Base-by-base conservation (phyloP, 2,113 vertebrate genomes). In the Elanus axillaris region DNA sequence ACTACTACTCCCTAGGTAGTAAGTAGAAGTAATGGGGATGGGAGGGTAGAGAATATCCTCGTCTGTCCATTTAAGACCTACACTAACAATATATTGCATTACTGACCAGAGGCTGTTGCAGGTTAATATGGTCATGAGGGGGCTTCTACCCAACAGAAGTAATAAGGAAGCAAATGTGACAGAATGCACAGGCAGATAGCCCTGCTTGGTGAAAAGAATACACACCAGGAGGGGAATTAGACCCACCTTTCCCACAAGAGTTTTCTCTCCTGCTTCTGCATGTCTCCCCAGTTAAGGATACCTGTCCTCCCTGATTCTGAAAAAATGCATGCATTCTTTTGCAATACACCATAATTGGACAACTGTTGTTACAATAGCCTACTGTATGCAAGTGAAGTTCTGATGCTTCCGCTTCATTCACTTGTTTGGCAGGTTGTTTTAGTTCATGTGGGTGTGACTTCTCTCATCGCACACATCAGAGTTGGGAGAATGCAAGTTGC, bases 401-500 rank as follows among this genome's bases (percentile, higher is more conserved):
- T 63, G 42, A 84, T 71, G 52, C 40, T 74, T 73, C 8, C 86
- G 32, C 11, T 91, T 81, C 93, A 7, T 92, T 94, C 16, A 17
- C 66, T 95, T 94, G 27, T 91, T 50, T 92, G 52, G 2, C 92
- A 98, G 98, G 98, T 99, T 89, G 98, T 99, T 52, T 94, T 99
- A 90, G 64, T 99, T 80, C 98, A 99, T 0, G 36, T 97, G 20
- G 98, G 98, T 23, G 45, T 99, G 66, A 98, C 98, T 13, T 99
- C 98, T 13, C 97, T 99, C 68, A 99, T 99, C 1, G 98, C 98
- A 82, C 98, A 98, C 90, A 98, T 99, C 87, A 97, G 98, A 92
- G 97, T 99, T 21, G 98, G 98, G 9, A 98, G 90, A 69, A 98
- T 99, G 98, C 98, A 99, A 94, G 98, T 96, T 36, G 98, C 98